Conservation (phyloP, 2,797 vertebrate genomes). For the Platalea minor region DNA sequence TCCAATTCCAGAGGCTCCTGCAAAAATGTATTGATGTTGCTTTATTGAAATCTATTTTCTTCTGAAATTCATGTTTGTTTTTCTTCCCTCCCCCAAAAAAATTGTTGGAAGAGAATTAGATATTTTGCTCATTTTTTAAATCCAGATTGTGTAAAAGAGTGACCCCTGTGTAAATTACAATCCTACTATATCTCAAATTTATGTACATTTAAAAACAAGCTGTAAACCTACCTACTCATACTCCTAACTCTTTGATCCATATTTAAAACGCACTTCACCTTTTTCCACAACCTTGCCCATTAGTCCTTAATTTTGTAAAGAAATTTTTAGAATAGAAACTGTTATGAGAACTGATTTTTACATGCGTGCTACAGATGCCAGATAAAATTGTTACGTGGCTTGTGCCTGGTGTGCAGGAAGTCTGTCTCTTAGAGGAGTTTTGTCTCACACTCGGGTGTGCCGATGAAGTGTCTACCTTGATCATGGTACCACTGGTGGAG, state of each 20-base stretch:
- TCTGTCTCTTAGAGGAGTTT: neutral
- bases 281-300: neutral
- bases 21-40: neutral
- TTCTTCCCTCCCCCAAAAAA: neutral
- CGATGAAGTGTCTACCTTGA: too few relatives aligned
- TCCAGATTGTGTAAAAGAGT: neutral
- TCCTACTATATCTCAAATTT: neutral
- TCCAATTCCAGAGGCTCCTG: neutral
- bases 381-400: neutral
- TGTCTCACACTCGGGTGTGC: accelerated
- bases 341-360: neutral
- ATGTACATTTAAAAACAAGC: neutral
- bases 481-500: neutral
- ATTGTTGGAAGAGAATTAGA: neutral
- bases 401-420: neutral
- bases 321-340: neutral
- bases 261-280: neutral
- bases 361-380: accelerated
- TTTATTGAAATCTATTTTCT: neutral
- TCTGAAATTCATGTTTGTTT: neutral
- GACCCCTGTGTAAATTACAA: neutral
- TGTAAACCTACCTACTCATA: neutral
- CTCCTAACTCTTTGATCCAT: neutral
- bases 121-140: neutral
- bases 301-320: neutral